These are phyloP conservation scores for Tamandua tetradactyla DNA, from an alignment of 2,797 vertebrate species.

Conservation along the genomic window DNA sequence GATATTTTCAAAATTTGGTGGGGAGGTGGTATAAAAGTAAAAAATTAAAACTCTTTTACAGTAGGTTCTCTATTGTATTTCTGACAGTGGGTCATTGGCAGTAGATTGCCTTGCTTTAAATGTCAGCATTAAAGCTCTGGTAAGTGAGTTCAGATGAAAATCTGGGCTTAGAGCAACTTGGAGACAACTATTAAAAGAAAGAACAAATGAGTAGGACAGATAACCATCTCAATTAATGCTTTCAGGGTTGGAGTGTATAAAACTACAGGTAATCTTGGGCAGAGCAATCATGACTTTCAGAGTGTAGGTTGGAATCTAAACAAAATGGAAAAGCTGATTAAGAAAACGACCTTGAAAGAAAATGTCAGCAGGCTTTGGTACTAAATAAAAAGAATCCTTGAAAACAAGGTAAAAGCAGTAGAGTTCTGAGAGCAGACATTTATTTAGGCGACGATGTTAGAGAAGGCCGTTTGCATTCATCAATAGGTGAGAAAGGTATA, in stretches of 20 bases:
- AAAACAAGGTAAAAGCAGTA: neutral
- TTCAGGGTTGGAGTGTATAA: neutral
- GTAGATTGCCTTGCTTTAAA: neutral
- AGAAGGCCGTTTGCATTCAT: neutral
- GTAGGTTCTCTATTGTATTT: neutral
- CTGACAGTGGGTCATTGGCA: neutral
- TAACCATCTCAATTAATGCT: neutral
- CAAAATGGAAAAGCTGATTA: neutral
- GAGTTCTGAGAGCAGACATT: neutral
- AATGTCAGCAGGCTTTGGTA: neutral
- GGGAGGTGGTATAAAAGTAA: neutral
- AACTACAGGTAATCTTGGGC: neutral
- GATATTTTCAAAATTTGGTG: neutral
- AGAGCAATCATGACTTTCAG: neutral
- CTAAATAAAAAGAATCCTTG: slow-evolving; percentile 42
- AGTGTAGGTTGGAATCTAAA: neutral
- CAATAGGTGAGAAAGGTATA: neutral
- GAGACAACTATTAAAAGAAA: neutral
- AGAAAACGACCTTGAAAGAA: slow-evolving; percentile 10
- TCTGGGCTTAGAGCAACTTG: neutral
- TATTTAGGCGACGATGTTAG: neutral
- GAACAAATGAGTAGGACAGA: neutral
- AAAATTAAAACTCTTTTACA: neutral
- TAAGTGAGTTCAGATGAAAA: neutral
- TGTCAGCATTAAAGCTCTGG: neutral